Conservation (phyloP, 2,113 vertebrate species). For the Prionailurus bengalensis region DNA sequence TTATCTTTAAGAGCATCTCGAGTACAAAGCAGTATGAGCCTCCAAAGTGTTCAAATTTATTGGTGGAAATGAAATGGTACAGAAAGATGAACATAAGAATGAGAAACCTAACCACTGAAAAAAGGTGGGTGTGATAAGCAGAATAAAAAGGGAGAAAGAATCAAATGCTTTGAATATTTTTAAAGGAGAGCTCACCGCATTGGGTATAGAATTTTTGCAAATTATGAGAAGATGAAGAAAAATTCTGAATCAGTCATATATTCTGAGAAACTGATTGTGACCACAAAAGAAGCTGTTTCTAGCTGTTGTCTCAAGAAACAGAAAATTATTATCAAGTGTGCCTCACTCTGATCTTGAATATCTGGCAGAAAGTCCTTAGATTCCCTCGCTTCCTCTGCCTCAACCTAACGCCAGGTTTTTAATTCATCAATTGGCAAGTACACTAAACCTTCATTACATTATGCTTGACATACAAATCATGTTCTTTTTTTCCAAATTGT, state of each 20-base stretch:
- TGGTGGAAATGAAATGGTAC: background rate
- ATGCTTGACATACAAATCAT: background rate
- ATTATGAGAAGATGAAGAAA: slow-evolving; percentile 21
- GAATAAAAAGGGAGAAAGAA: background rate
- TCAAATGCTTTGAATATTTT: background rate
- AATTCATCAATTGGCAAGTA: background rate
- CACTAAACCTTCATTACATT: background rate
- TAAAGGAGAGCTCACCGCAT: background rate
- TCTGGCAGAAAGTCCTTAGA: background rate
- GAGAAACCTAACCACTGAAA: background rate
- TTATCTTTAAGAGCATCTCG: background rate
- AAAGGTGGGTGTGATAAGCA: background rate
- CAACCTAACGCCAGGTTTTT: background rate
- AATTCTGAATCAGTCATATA: background rate
- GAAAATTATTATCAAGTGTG: background rate
- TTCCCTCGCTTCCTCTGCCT: background rate
- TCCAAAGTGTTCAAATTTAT: background rate
- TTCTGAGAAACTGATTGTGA: background rate
- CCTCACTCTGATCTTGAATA: background rate
- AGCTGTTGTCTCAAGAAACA: background rate
- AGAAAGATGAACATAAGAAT: background rate
- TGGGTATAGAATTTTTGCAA: background rate
- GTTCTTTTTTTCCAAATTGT: background rate
- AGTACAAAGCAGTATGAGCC: background rate
- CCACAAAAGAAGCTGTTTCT: background rate